Base-by-base conservation (phyloP, 1,140 invertebrate genomes). In the Anastatus disparis region DNA sequence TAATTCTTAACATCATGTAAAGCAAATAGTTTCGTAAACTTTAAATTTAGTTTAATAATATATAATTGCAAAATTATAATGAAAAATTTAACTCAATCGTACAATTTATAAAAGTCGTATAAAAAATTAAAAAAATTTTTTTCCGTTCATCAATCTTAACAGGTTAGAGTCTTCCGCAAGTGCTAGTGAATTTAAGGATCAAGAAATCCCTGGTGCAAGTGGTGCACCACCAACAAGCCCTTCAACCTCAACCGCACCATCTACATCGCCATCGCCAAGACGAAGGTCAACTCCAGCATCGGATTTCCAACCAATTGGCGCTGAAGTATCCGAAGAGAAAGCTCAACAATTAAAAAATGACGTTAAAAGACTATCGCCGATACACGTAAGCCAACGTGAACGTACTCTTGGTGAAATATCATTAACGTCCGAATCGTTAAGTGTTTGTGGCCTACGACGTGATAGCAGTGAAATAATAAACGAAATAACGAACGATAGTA, bases 371-470 rank as follows among this genome's bases (percentile, higher is more conserved):
- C 73, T 86, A 40, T 85, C 84, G 1, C 84, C 85, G 42, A 80
- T 85, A 20, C 67, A 83, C 59, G 84, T 86, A 12, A 82, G 84
- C 24, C 77, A 80, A 3, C 76, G 79, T 0, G 85, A 86, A 48
- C 76, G 84, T 1, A 86, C 85, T 0, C 67, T 86, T 0, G 84
- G 82, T 27, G 85, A 86, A 38, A 82, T 86, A 15, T 85, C 82
- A 0, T 65, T 86, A 6, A 84, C 80, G 0, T 76, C 82, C 17
- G 77, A 82, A 12, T 79, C 75, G 10, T 75, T 77, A 1, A 58
- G 68, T 2, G n/a, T n/a, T n/a, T n/a, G n/a, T n/a, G 6, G 20
- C 27, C 31, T 10, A 10, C 31, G 31, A 35, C 4, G 10, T 4
- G 31, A 35, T 6, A 10, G 4, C 31, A 35, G 31, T 10, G n/a